Percentiles rank a stretch among this genome's conserved stretches.
phyloP scores from a whole-genome alignment of 2,797 vertebrate genomes.

The Hyperoplus immaculatus region DNA sequence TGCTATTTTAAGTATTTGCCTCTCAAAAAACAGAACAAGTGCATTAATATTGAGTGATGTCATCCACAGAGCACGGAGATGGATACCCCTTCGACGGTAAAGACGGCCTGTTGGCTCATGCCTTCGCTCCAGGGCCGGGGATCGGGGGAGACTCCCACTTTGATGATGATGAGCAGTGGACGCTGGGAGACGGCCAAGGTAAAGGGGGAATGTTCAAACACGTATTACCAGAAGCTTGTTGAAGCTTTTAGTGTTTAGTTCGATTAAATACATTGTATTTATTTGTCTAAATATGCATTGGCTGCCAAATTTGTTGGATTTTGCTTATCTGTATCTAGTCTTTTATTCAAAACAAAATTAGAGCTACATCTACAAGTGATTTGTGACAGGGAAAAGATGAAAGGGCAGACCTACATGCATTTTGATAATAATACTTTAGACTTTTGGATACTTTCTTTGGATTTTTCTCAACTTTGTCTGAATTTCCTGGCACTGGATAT shows the following conservation, averaged over 20 bases:
- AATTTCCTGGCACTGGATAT: slow-evolving; percentile 41
- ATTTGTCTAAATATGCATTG: neutral
- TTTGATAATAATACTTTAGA: slow-evolving; percentile 4
- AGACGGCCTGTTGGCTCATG: slow-evolving; percentile 97
- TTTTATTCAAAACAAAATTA: neutral
- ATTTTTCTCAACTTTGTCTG: slow-evolving; percentile 39
- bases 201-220: slow-evolving; percentile 27
- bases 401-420: too few relatives aligned
- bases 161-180: slow-evolving; percentile 99
- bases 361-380: neutral
- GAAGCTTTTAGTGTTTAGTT: too few relatives aligned
- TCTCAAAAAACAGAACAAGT: neutral
- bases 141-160: slow-evolving; percentile 99
- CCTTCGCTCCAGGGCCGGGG: slow-evolving; percentile 95
- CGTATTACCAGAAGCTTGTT: too few relatives aligned
- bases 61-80: slow-evolving; percentile 93
- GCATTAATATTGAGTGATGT: slow-evolving; percentile 28
- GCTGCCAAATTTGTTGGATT: neutral
- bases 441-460: slow-evolving; percentile 38
- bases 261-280: too few relatives aligned
- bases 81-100: slow-evolving; percentile 99
- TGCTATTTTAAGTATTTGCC: neutral
- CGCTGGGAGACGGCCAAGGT: slow-evolving; percentile 98
- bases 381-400: neutral
- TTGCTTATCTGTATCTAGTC: neutral